These are phyloP conservation scores for Merodon equestris DNA, from an alignment of 2,888 invertebrate genomes.

Conservation along the genomic window DNA sequence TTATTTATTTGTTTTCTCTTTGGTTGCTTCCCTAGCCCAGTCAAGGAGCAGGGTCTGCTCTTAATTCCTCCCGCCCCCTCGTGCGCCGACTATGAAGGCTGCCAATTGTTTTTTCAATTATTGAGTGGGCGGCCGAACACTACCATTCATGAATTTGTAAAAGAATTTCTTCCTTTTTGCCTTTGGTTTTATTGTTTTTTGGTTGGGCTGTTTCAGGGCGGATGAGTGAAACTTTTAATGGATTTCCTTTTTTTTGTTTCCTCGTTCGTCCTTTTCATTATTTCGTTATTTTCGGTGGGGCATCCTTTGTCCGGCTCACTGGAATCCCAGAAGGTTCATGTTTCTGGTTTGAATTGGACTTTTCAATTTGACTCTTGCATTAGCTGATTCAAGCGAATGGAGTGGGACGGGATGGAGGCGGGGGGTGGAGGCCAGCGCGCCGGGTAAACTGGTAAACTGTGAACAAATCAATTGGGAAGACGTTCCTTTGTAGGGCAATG, in stretches of 20 bases:
- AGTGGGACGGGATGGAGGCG: background rate
- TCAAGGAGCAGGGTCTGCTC: background rate
- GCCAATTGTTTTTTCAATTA: slow-evolving; percentile 66
- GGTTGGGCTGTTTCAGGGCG: slow-evolving; percentile 25
- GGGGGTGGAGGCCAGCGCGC: no score
- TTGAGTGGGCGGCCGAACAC: slow-evolving; percentile 60
- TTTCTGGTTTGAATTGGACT: slow-evolving; percentile 44
- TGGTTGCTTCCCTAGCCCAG: slow-evolving; percentile 3
- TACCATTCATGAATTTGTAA: slow-evolving; percentile 62
- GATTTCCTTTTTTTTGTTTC: slow-evolving; percentile 53
- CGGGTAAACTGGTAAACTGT: slow-evolving; percentile 28
- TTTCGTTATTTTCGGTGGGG: slow-evolving; percentile 44
- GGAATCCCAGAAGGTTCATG: slow-evolving; percentile 45
- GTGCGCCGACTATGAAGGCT: slow-evolving; percentile 1
- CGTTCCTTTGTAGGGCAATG: slow-evolving; percentile 58
- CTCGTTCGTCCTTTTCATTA: background rate
- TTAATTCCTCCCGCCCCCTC: slow-evolving; percentile 11
- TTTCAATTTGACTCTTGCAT: slow-evolving; percentile 62
- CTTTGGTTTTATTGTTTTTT: no score
- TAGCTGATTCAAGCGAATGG: slow-evolving; percentile 11
- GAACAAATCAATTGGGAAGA: slow-evolving; percentile 62
- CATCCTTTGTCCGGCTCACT: slow-evolving; percentile 51
- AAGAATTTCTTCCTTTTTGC: no score
- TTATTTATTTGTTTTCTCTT: slow-evolving; percentile 53
- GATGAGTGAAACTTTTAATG: slow-evolving; percentile 66